Conservation (phyloP, 1,140 invertebrate genomes). For the Drosophila funebris region DNA sequence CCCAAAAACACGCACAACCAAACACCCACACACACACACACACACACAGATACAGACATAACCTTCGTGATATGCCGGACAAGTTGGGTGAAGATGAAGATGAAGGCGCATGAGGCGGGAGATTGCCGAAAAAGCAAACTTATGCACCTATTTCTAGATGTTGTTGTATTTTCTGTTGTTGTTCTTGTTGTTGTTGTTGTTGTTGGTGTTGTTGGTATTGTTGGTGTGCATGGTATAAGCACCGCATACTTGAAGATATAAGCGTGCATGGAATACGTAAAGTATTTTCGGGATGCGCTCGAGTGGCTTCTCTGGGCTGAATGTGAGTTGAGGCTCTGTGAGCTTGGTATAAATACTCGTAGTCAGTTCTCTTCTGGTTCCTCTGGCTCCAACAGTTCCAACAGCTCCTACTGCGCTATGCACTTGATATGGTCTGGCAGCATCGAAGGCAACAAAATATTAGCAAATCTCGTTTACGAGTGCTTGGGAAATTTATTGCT, state of each 20-base stretch:
- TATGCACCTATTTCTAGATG: constrained; percentile 40
- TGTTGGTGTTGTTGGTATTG: constrained; percentile 19
- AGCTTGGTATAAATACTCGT: constrained; percentile 18
- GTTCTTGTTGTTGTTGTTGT: constrained; percentile 1
- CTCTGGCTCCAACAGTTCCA: background rate
- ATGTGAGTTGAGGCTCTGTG: background rate
- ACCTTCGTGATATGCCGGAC: background rate
- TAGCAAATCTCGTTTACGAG: constrained; percentile 57
- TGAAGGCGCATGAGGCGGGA: background rate
- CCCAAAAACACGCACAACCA: constrained; percentile 16
- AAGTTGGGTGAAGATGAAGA: background rate
- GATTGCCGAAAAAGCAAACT: constrained; percentile 41
- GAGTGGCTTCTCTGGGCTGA: constrained; percentile 31
- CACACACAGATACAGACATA: background rate
- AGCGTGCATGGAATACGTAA: constrained; percentile 58
- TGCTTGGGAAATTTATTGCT: constrained; percentile 58
- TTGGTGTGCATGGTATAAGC: constrained; percentile 39
- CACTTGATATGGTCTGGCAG: constrained; percentile 23
- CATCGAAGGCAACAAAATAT: constrained; percentile 51
- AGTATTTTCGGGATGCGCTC: constrained; percentile 35
- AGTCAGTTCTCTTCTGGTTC: background rate
- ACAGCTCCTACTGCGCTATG: background rate
- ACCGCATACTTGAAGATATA: constrained; percentile 58
- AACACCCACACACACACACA: background rate
- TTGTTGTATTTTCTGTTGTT: too few relatives aligned